Percentiles rank a stretch among this genome's conserved stretches.
Evolutionary conservation across 1,140 invertebrate species (phyloP).

Genomic region (Chymomyza costata): DNA sequence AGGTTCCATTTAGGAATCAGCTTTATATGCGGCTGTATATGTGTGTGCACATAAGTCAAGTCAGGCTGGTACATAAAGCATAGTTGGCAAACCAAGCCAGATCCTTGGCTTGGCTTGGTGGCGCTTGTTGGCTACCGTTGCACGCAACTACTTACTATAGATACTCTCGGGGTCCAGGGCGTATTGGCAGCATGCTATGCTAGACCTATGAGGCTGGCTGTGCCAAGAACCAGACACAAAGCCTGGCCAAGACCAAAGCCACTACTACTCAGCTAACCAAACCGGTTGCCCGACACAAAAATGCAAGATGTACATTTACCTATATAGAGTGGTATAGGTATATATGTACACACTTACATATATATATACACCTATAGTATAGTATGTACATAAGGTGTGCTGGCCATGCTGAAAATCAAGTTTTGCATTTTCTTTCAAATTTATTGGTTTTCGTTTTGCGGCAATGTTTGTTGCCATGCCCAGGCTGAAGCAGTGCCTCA

Average conservation of each 20-base stretch:
- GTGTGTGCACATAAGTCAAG: constrained; percentile 31
- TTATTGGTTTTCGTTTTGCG: constrained; percentile 49
- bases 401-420: constrained; percentile 43
- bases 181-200: no score
- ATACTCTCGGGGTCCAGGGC: no score
- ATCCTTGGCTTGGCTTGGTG: constrained; percentile 37
- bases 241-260: constrained; percentile 2
- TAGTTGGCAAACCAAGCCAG: constrained; percentile 19
- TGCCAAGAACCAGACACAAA: constrained; percentile 4
- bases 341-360: not conserved
- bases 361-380: not conserved
- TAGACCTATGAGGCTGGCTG: no score
- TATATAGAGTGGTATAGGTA: constrained; percentile 8
- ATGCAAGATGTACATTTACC: constrained; percentile 16
- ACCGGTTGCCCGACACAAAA: constrained; percentile 32
- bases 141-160: not conserved
- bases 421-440: constrained; percentile 72
- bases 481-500: constrained; percentile 1
- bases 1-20: not conserved
- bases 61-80: no score
- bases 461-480: constrained; percentile 34
- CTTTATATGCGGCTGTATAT: constrained; percentile 1
- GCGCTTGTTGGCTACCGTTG: constrained; percentile 63
- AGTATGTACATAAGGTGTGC: not conserved
- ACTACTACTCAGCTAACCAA: no score